Evolutionary conservation across 2,888 invertebrate species (phyloP).

Genomic region (Sinodicranocentrus sp.): DNA sequence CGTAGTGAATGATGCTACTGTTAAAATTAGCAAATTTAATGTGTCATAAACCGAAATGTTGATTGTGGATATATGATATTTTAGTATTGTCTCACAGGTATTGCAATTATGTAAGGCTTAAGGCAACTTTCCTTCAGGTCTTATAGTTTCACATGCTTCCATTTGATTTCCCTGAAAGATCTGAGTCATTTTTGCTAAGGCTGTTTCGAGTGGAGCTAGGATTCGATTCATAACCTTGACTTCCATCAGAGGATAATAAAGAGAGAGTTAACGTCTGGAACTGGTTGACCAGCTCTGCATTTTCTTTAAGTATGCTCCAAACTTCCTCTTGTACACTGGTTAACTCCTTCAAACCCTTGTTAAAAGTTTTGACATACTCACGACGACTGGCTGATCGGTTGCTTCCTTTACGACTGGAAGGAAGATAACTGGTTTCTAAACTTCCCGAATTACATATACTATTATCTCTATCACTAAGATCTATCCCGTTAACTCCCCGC

Average conservation of each 20-base stretch:
- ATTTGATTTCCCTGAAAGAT: constrained; percentile 69
- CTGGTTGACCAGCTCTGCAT: constrained; percentile 79
- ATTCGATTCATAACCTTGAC: constrained; percentile 65
- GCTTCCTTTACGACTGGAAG: constrained; percentile 57
- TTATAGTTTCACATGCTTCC: constrained; percentile 61
- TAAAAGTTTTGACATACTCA: constrained; percentile 74
- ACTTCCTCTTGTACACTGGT: constrained; percentile 78
- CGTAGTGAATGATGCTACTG: no score
- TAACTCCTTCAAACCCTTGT: constrained; percentile 77
- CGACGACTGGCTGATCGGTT: constrained; percentile 64
- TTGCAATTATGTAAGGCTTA: constrained; percentile 1
- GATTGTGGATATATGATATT: neutral
- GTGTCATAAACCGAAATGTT: neutral
- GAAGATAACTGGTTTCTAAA: constrained; percentile 62
- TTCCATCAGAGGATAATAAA: constrained; percentile 72
- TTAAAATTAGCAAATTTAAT: no score
- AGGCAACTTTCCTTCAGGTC: constrained; percentile 41
- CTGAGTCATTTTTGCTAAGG: constrained; percentile 71
- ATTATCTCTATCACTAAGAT: constrained; percentile 38
- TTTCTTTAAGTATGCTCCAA: constrained; percentile 79
- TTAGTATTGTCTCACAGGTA: constrained; percentile 8
- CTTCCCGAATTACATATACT: constrained; percentile 58
- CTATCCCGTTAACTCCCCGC: constrained; percentile 33
- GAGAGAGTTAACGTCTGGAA: constrained; percentile 77
- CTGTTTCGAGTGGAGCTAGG: constrained; percentile 66